Conservation (phyloP, 2,888 invertebrate species). For the Apocheima hispidaria region DNA sequence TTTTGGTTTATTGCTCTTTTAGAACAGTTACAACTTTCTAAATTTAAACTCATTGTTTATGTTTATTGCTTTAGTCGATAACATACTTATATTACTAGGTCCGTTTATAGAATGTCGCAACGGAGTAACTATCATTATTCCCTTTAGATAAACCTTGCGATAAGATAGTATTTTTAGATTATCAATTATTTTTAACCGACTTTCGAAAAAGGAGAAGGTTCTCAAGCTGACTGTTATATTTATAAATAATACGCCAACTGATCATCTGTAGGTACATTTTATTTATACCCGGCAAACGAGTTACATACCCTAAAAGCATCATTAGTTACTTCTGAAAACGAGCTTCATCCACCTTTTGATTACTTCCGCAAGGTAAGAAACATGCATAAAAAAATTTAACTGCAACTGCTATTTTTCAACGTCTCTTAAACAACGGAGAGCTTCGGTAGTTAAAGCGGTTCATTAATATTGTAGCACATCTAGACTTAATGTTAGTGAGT, state of each 20-base stretch:
- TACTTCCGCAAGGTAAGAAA: conserved; percentile 17
- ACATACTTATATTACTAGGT: not conserved
- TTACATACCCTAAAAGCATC: not conserved
- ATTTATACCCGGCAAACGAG: not conserved
- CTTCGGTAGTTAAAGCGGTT: conserved; percentile 51
- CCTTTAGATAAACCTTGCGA: too few species aligned
- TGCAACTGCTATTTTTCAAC: conserved; percentile 44
- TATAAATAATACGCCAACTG: too few species aligned
- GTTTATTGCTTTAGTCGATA: not conserved
- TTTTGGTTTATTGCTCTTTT: conserved; percentile 19
- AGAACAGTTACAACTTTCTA: conserved; percentile 1
- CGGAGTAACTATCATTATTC: too few species aligned
- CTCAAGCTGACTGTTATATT: too few species aligned
- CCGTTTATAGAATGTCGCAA: too few species aligned
- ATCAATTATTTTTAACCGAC: too few species aligned
- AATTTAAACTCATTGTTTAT: not conserved
- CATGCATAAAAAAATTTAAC: conserved; percentile 30
- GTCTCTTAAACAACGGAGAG: conserved; percentile 44
- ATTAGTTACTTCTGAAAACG: conserved; percentile 8
- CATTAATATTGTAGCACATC: conserved; percentile 58
- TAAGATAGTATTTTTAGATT: too few species aligned
- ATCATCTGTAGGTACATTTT: not conserved
- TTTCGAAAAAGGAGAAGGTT: too few species aligned
- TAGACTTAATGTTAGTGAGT: conserved; percentile 54
- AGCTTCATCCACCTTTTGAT: conserved; percentile 6